These are phyloP conservation scores for Euclidia mi DNA, from an alignment of 2,888 invertebrate species.

Conservation along the genomic window DNA sequence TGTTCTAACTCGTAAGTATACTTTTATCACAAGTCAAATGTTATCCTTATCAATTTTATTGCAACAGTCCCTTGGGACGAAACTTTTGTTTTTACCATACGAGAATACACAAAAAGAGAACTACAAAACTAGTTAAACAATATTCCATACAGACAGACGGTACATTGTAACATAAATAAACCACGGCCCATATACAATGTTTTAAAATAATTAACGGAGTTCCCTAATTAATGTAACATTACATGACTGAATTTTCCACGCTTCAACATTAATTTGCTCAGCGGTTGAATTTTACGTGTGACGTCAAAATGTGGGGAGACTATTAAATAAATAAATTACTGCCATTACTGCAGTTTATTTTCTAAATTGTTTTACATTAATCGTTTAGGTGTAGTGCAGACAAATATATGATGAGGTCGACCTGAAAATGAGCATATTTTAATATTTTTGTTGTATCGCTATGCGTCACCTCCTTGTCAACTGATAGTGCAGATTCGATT, in stretches of 20 bases:
- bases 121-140: too few relatives aligned
- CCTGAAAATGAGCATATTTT: too few relatives aligned
- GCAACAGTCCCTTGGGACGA: too few relatives aligned
- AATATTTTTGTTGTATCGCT: too few relatives aligned
- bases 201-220: conserved; percentile 35
- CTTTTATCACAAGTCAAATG: too few relatives aligned
- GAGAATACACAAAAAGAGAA: too few relatives aligned
- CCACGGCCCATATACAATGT: conserved; percentile 9
- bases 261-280: conserved; percentile 19
- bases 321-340: conserved; percentile 30
- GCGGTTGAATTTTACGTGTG: conserved; percentile 31
- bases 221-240: conserved; percentile 33
- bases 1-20: too few relatives aligned
- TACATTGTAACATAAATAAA: conserved; percentile 2
- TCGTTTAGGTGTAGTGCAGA: neutral
- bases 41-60: too few relatives aligned
- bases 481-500: too few relatives aligned
- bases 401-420: too few relatives aligned
- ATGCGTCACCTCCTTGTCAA: too few relatives aligned
- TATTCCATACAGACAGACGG: neutral
- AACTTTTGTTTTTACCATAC: too few relatives aligned
- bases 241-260: conserved; percentile 17
- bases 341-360: conserved; percentile 7
- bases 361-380: conserved; percentile 6
- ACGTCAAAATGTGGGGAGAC: conserved; percentile 29